Conservation (phyloP, 2,888 invertebrate species). For the Apoda limacodes region DNA sequence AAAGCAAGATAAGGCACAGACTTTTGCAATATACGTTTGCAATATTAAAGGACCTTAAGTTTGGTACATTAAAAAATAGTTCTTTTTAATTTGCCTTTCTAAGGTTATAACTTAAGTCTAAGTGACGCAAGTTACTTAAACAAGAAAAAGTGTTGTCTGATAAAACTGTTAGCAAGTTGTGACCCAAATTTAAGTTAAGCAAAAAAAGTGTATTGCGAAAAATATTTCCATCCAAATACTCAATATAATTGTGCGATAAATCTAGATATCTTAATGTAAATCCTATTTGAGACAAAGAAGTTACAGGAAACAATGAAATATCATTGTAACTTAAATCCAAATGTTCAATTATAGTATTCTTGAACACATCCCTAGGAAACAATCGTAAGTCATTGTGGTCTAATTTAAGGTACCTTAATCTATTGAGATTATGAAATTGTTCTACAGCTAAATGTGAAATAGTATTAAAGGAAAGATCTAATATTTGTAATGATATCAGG, state of each 20-base stretch:
- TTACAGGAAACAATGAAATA: constrained; percentile 77
- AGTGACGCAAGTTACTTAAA: constrained; percentile 74
- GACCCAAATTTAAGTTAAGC: constrained; percentile 77
- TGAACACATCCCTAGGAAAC: constrained; percentile 78
- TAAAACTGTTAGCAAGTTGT: constrained; percentile 80
- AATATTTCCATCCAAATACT: constrained; percentile 84
- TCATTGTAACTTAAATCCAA: constrained; percentile 80
- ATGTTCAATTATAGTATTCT: constrained; percentile 79
- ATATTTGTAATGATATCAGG: constrained; percentile 30
- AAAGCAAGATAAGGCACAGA: constrained; percentile 77
- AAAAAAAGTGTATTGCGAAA: constrained; percentile 76
- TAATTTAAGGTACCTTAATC: constrained; percentile 75
- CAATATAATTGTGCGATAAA: constrained; percentile 79
- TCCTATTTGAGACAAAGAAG: constrained; percentile 78
- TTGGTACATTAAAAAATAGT: constrained; percentile 81
- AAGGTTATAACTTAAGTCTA: constrained; percentile 81
- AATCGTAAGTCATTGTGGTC: constrained; percentile 76
- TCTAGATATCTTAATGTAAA: constrained; percentile 80
- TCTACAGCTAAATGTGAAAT: constrained; percentile 33
- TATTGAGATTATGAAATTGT: constrained; percentile 66
- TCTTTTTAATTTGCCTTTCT: constrained; percentile 84
- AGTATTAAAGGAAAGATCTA: constrained; percentile 36
- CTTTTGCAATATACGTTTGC: too few species aligned
- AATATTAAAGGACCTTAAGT: too few species aligned
- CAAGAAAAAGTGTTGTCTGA: constrained; percentile 86